phyloP scores from a whole-genome alignment of 2,797 vertebrate species.

The Schizopygopsis pylzovi region DNA sequence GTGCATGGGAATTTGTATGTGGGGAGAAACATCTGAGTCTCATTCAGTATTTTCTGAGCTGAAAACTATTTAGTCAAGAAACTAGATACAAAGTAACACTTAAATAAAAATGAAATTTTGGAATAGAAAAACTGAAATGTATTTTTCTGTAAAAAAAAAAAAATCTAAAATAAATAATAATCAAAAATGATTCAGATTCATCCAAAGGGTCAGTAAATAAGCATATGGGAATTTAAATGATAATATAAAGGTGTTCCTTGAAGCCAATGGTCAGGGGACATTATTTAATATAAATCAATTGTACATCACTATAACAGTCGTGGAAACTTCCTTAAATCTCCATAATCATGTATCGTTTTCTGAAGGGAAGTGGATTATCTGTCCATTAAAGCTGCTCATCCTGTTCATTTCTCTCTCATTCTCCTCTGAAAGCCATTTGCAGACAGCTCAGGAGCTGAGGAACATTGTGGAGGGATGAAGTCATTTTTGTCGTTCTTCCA shows the following conservation, averaged over 20 bases:
- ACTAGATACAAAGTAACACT: background rate
- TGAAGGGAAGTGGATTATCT: background rate
- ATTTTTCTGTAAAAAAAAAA: background rate
- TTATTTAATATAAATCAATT: background rate
- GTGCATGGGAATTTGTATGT: background rate
- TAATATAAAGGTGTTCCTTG: background rate
- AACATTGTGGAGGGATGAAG: conserved; percentile 58
- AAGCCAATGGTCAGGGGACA: background rate
- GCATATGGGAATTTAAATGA: background rate
- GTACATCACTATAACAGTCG: background rate
- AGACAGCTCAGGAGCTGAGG: conserved; percentile 32
- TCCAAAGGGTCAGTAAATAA: background rate
- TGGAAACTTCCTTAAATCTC: background rate
- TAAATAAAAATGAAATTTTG: background rate
- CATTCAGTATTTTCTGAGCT: background rate
- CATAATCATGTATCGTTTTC: background rate
- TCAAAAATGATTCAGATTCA: background rate
- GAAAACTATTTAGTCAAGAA: background rate
- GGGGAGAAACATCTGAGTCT: background rate
- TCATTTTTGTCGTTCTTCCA: conserved; percentile 53
- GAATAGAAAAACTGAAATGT: background rate
- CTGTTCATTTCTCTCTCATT: background rate
- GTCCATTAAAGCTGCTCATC: background rate
- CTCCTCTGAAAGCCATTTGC: conserved; percentile 24
- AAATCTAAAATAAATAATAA: too few relatives aligned